phyloP scores from a whole-genome alignment of 2,888 invertebrate species.

The Orchesella flavescens region DNA sequence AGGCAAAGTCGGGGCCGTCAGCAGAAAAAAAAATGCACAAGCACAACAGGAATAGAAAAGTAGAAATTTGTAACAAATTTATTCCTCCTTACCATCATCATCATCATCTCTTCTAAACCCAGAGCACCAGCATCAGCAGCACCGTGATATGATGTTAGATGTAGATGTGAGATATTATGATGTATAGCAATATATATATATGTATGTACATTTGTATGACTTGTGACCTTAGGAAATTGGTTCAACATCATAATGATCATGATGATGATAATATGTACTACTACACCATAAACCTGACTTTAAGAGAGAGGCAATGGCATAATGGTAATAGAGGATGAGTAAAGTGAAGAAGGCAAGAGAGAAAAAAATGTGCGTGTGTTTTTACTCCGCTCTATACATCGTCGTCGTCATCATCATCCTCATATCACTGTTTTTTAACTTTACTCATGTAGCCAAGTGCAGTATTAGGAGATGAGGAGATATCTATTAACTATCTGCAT shows the following conservation, averaged over 20 bases:
- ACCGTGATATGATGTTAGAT: too few species aligned
- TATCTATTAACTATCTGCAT: too few species aligned
- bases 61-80: too few species aligned
- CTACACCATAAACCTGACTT: not conserved
- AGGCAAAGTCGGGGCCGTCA: too few species aligned
- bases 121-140: too few species aligned
- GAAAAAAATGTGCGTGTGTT: slow-evolving; percentile 18
- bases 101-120: too few species aligned
- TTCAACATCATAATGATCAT: slow-evolving; percentile 20
- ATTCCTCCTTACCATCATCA: too few species aligned
- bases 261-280: slow-evolving; percentile 9
- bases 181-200: too few species aligned
- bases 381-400: not conserved
- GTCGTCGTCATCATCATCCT: slow-evolving; percentile 13
- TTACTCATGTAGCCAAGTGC: not conserved
- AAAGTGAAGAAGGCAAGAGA: not conserved
- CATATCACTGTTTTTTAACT: slow-evolving; percentile 1
- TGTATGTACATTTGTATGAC: slow-evolving; percentile 16
- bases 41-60: too few species aligned
- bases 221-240: slow-evolving; percentile 50
- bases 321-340: not conserved
- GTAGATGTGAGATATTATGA: too few species aligned
- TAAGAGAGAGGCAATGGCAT: not conserved
- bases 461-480: too few species aligned
- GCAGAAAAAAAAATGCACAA: too few species aligned